A percentile compares a stretch with the other conserved stretches of the same genome.
Evolutionary conservation across 2,888 invertebrate species (phyloP).

Genomic region (Caprella mutica): DNA sequence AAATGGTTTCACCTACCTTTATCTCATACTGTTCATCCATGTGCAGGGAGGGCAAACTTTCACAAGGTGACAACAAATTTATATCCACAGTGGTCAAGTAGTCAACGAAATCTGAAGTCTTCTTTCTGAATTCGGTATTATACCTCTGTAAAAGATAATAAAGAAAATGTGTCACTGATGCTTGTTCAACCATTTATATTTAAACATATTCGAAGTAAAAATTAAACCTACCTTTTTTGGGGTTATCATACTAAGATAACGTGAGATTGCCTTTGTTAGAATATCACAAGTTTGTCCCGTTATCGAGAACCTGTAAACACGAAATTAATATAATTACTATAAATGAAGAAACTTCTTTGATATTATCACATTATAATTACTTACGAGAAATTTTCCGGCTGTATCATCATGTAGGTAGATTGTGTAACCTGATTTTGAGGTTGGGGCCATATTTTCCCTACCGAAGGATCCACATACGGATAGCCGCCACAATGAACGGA

Average conservation of each 20-base stretch:
- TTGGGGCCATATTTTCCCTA: constrained; percentile 27
- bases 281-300: no score
- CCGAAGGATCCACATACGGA: constrained; percentile 18
- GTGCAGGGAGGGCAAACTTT: constrained; percentile 51
- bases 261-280: no score
- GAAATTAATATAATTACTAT: background rate
- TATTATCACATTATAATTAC: background rate
- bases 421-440: constrained; percentile 14
- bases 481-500: constrained; percentile 14
- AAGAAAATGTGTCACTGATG: no score
- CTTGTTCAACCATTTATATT: no score
- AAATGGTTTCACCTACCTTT: constrained; percentile 42
- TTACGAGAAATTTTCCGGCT: constrained; percentile 20
- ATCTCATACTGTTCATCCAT: constrained; percentile 58
- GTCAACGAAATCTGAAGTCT: no score
- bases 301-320: no score
- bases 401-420: constrained; percentile 15
- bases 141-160: no score
- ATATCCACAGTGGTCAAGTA: no score
- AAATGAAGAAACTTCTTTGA: background rate
- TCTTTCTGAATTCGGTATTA: background rate
- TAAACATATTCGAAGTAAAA: no score
- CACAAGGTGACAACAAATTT: constrained; percentile 44
- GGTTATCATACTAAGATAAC: no score
- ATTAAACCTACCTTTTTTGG: no score